Percentiles rank a stretch among this genome's conserved stretches.
Evolutionary conservation across 2,113 vertebrate genomes (phyloP).

Genomic region (Microcebus ravelobensis): DNA sequence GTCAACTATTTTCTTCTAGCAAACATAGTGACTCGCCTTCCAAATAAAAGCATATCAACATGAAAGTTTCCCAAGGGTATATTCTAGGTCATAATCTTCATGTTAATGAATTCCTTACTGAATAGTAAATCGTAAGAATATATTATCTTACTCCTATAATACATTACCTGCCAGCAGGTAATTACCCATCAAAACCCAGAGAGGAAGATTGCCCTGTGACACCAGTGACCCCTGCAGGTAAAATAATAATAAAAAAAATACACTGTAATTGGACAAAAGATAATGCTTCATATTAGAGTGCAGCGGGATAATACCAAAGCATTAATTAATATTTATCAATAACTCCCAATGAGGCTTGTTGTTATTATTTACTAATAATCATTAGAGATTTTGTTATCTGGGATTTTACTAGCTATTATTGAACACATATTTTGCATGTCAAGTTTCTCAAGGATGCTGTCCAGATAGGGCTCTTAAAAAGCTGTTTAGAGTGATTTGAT

Average conservation of each 20-base stretch:
- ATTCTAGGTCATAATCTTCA: conserved; percentile 78
- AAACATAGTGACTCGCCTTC: conserved; percentile 73
- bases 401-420: not conserved
- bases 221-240: conserved; percentile 77
- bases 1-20: conserved; percentile 70
- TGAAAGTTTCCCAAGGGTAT: conserved; percentile 76
- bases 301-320: not conserved
- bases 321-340: not conserved
- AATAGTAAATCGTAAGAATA: conserved; percentile 75
- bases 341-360: not conserved
- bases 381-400: not conserved
- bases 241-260: conserved; percentile 11
- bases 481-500: not conserved
- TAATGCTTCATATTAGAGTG: not conserved
- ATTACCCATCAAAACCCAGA: conserved; percentile 75
- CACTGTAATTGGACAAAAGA: not conserved
- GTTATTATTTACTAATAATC: conserved; percentile 14
- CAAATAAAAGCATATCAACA: conserved; percentile 78
- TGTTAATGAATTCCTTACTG: conserved; percentile 77
- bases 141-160: conserved; percentile 70
- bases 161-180: conserved; percentile 74
- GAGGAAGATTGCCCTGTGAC: conserved; percentile 56
- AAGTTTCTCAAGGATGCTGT: not conserved
- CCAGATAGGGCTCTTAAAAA: not conserved
- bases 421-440: not conserved